Base-by-base conservation (phyloP, 2,113 vertebrate species). In the Takifugu bimaculatus region DNA sequence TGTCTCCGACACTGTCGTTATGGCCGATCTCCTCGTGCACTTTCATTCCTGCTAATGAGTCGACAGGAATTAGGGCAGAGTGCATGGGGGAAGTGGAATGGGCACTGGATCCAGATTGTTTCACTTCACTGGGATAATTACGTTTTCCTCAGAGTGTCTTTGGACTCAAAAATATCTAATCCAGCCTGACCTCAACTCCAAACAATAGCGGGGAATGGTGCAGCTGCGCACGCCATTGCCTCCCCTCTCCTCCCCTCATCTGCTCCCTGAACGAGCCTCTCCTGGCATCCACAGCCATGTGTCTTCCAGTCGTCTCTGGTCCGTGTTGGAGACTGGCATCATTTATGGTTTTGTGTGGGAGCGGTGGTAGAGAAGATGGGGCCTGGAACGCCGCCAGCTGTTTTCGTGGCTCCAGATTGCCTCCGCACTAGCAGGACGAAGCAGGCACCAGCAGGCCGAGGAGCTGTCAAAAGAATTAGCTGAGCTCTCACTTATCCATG, bases 401-500 rank as follows among this genome's bases (percentile, higher is more conserved):
- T 89, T 89, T 81, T 63, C 81, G 90, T 89, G 82, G 81, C 83
- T 90, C 86, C 87, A 87, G 89, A 78, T 89, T 89, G 88, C 85
- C 85, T 83, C 74, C 63, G 75, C 82, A 39, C 85, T 86, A 77
- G 83, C 88, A 83, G 79, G 88, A 85, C 44, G 83, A 59, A 85
- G 78, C 85, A 87, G 82, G 87, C 82, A 86, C 88, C 87, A 84
- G 88, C 73, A 87, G 80, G 70, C 83, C 35, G 59, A 69, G 68
- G 79, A 87, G 82, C 88, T 86, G 87, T 90, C 88, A 71, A 69
- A 75, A 74, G 78, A 85, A 91, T 91, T 89, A 86, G 60, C 42
- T 75, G 85, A 75, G 50, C 87, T 61, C 87, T 92, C 88, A 75
- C 85, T 94, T 94, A 87, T 83, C 82, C 87, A 89, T 89, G 91